Evolutionary conservation across 37 sponge, comb jelly and placozoan genomes (phyloP).

Genomic region (Ianthella basta): DNA sequence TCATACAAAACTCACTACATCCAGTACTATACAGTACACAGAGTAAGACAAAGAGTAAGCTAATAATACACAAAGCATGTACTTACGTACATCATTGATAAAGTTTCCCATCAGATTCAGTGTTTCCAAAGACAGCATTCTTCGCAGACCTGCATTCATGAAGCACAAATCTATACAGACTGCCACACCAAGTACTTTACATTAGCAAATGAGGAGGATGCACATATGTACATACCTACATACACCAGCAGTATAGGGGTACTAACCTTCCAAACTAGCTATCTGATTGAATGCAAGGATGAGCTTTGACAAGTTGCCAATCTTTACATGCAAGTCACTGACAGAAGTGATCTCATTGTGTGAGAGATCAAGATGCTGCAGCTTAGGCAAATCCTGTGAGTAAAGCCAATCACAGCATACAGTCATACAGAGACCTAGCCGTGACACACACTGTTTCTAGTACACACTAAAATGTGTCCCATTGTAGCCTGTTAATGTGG

Average conservation of each 20-base stretch:
- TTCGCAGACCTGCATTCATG: constrained; percentile 40
- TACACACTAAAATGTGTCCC: no score
- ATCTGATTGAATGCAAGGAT: constrained; percentile 44
- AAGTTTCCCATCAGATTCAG: constrained; percentile 56
- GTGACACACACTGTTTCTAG: neutral
- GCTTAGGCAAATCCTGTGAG: constrained; percentile 55
- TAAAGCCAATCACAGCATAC: neutral
- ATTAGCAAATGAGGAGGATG: neutral
- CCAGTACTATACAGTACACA: no score
- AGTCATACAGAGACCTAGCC: neutral
- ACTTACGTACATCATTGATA: constrained; percentile 56
- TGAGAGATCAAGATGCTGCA: constrained; percentile 57
- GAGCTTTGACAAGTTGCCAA: constrained; percentile 54
- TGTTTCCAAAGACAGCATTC: constrained; percentile 43
- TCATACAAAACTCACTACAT: no score
- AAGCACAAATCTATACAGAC: neutral
- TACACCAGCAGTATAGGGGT: neutral
- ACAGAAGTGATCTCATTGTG: constrained; percentile 59
- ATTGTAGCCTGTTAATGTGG: no score
- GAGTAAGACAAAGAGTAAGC: no score
- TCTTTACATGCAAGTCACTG: constrained; percentile 35
- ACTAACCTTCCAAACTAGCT: constrained; percentile 31
- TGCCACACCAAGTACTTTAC: neutral
- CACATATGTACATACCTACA: neutral
- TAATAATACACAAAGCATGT: neutral